phyloP scores from a whole-genome alignment of 2,113 vertebrate species.

The Cairina moschata region DNA sequence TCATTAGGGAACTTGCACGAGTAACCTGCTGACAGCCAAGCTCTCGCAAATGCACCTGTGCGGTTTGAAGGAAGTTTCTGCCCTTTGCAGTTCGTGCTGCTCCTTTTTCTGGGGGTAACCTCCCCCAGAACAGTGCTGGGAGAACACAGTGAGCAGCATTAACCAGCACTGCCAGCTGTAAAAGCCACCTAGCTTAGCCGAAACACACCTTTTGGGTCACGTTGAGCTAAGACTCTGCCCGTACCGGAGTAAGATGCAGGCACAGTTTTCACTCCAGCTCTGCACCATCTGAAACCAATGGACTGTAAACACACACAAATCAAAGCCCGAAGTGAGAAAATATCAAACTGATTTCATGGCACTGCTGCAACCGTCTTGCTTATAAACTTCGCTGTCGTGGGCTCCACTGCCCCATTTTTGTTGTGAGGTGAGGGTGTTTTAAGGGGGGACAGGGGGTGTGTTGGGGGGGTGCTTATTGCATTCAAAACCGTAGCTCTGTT shows the following conservation, averaged over 20 bases:
- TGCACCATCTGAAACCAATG: neutral
- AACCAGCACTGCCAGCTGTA: neutral
- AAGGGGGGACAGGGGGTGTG: too few relatives aligned
- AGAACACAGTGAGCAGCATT: neutral
- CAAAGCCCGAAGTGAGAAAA: neutral
- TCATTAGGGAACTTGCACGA: neutral
- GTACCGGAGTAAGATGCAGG: neutral
- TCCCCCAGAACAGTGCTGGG: neutral
- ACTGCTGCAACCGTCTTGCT: neutral
- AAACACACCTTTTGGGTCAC: neutral
- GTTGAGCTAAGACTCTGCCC: accelerated
- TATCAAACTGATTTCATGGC: neutral
- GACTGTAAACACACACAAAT: slow-evolving; percentile 2
- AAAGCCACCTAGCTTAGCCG: neutral
- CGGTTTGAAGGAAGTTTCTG: neutral
- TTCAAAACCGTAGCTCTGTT: neutral
- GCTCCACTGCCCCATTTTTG: neutral
- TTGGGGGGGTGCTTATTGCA: neutral
- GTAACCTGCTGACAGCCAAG: neutral
- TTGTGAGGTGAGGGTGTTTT: neutral
- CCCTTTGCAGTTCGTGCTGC: neutral
- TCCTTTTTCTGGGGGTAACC: neutral
- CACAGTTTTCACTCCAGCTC: neutral
- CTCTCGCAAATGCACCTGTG: neutral
- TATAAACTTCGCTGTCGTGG: neutral